Evolutionary conservation across 2,888 invertebrate species (phyloP).

Genomic region (Mimachlamys varia): DNA sequence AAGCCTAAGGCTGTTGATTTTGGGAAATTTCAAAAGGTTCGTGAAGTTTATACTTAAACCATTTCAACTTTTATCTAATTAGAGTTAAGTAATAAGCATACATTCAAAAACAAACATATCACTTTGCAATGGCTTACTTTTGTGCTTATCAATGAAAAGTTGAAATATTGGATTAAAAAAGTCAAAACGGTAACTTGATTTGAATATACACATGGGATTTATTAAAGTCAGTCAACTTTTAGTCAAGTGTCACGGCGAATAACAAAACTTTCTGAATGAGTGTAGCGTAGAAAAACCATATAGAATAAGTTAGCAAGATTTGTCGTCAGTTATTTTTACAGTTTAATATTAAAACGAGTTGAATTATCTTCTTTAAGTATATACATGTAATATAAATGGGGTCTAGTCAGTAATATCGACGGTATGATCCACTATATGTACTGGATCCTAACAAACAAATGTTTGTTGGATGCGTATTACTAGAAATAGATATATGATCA

Average conservation of each 20-base stretch:
- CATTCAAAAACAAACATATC: neutral
- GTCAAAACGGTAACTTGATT: neutral
- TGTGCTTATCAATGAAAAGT: neutral
- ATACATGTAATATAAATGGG: no score
- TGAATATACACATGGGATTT: neutral
- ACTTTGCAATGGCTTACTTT: neutral
- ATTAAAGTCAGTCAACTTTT: neutral
- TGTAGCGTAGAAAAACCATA: no score
- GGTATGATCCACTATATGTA: no score
- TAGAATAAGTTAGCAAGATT: no score
- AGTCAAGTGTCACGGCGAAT: neutral
- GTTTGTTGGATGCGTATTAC: no score
- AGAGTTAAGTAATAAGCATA: neutral
- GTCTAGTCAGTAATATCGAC: no score
- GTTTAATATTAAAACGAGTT: no score
- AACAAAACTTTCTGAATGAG: neutral
- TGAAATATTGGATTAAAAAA: neutral
- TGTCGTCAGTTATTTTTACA: no score
- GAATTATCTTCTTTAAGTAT: no score
- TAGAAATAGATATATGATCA: no score
- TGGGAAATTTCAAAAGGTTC: neutral
- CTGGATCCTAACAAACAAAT: no score
- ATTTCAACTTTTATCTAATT: conserved; percentile 10
- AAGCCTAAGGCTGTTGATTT: neutral
- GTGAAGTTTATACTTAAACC: neutral